Evolutionary conservation across 1,140 invertebrate species (phyloP).

Genomic region (Leptinotarsa lineolata): DNA sequence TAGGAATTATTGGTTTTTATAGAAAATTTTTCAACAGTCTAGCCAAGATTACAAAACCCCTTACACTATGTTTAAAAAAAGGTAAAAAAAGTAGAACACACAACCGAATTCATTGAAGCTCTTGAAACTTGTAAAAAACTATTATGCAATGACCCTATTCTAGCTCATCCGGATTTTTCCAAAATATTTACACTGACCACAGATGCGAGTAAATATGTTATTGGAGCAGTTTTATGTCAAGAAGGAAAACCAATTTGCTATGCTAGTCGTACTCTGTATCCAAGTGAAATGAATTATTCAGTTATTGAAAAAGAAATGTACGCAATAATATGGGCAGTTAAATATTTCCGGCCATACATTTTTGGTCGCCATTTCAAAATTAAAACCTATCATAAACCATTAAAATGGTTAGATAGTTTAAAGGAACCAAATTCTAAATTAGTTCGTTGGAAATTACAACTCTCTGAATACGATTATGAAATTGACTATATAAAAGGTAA

Average conservation of each 20-base stretch:
- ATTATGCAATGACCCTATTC: slow-evolving; percentile 52
- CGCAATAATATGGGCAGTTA: too few relatives aligned
- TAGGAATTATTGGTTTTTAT: slow-evolving; percentile 39
- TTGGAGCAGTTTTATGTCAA: slow-evolving; percentile 49
- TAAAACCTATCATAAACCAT: slow-evolving; percentile 58
- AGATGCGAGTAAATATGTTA: slow-evolving; percentile 51
- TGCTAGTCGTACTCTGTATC: too few relatives aligned
- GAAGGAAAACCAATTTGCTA: too few relatives aligned
- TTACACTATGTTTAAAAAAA: too few relatives aligned
- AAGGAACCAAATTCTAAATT: slow-evolving; percentile 55
- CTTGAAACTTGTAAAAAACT: too few relatives aligned
- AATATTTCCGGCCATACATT: slow-evolving; percentile 56
- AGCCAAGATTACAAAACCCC: slow-evolving; percentile 32
- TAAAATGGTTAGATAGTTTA: slow-evolving; percentile 49
- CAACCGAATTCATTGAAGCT: too few relatives aligned
- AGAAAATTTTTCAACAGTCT: slow-evolving; percentile 37
- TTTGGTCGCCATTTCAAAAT: slow-evolving; percentile 56
- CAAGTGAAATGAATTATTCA: too few relatives aligned
- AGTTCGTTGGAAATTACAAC: slow-evolving; percentile 46
- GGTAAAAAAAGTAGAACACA: too few relatives aligned
- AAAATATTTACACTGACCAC: slow-evolving; percentile 50
- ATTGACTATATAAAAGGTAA: slow-evolving; percentile 41
- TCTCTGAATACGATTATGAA: slow-evolving; percentile 34
- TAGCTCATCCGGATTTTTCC: slow-evolving; percentile 23
- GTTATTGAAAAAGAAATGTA: too few relatives aligned